phyloP scores from a whole-genome alignment of 64 coral and sea anemone species.

The Actinia equina region DNA sequence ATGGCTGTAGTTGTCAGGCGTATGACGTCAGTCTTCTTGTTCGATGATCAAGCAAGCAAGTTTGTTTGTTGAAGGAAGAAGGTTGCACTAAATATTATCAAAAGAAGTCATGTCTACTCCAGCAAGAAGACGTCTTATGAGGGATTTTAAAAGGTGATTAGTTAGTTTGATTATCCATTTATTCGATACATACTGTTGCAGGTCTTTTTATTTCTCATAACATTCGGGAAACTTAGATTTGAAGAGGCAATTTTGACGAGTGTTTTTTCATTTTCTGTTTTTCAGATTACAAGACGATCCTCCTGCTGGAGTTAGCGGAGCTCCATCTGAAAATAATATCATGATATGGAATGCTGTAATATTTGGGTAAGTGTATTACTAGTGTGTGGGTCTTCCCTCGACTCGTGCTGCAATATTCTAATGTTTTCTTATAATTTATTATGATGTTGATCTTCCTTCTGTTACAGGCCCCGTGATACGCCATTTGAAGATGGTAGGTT shows the following conservation, averaged over 20 bases:
- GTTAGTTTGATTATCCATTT: not conserved
- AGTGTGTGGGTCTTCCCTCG: not conserved
- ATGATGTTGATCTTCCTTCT: not conserved
- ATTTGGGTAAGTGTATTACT: constrained; percentile 76
- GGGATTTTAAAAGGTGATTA: constrained; percentile 94
- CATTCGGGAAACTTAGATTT: not conserved
- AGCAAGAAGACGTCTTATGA: constrained; percentile 99
- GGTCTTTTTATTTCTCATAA: not conserved
- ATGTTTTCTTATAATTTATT: not conserved
- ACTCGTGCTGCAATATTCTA: not conserved
- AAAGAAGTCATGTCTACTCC: constrained; percentile 85
- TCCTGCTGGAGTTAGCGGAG: constrained; percentile 89
- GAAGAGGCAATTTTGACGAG: not conserved
- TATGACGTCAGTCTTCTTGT: constrained; percentile 30
- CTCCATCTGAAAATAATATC: constrained; percentile 98
- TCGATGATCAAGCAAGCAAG: constrained; percentile 14
- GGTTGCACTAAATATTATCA: not conserved
- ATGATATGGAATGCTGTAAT: constrained; percentile 99
- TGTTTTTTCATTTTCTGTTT: constrained; percentile 55
- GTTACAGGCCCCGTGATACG: constrained; percentile 79
- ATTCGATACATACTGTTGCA: not conserved
- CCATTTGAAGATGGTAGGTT: constrained; percentile 97
- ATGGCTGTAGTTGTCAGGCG: constrained; percentile 18
- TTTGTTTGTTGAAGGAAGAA: not conserved
- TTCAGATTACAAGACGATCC: constrained; percentile 97